Evolutionary conservation across 2,797 vertebrate genomes (phyloP), one percentile per base, ranked within the genome.

Genomic region (Aulostomus chinensis): DNA sequence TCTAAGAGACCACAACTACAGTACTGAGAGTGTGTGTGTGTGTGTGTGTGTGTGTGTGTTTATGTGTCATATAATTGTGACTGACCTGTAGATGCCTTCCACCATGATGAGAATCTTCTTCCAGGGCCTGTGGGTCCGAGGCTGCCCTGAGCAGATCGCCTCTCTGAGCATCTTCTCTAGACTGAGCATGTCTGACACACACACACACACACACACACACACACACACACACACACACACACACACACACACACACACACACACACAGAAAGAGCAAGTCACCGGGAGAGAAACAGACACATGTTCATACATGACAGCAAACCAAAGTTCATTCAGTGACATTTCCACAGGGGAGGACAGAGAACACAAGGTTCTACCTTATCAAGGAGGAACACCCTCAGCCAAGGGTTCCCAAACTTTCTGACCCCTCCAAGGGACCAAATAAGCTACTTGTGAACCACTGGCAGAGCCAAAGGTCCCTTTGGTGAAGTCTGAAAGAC

Each of bases 41-140:
- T 21, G 29, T 26, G n/a, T 26, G 22, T 46, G 5, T 22, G 28
- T 52, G 37, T 35, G 41, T 42, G 7, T 21, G 29, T 26, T 24
- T 52, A 40, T 41, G 49, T 41, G 22, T 20, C 42, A 26, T 39
- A 9, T 41, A 22, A 53, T 17, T 7, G 55, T 2, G 5, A 53
- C 89, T 49, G 88, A 97, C 95, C 96, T 98, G 86, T 96, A 98
- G 90, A 97, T 91, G 60, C 96, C 95, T 68, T 98, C 96, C 55
- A 96, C 94, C 6, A 98, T 76, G 81, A 98, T 97, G 70, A 98
- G 92, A 72, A 98, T 94, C 90, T 97, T 98, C 78, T 72, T 97
- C 96, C 96, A 98, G 33, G 94, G 92, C 75, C 95, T 91, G 66
- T 68, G 92, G 2, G 86, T 95, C 59, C 93, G 91, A 63, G 94